Percentiles rank a stretch among this genome's conserved stretches.
Conservation (phyloP, 2,888 invertebrate species). For the Limnephilus marmoratus region DNA sequence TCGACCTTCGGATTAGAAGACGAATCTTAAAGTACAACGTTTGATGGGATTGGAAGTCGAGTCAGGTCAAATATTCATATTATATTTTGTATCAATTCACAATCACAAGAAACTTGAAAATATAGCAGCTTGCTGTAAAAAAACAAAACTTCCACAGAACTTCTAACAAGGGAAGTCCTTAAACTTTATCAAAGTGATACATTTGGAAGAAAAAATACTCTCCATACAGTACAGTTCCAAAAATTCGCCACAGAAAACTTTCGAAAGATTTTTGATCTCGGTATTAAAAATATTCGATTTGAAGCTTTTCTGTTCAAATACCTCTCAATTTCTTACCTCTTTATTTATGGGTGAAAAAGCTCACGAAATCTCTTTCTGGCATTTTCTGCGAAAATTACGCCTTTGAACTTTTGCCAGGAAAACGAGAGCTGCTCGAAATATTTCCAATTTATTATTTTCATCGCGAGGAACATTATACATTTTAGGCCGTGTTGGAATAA, state of each 20-base stretch:
- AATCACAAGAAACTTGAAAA: too few relatives aligned
- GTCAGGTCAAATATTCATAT: too few relatives aligned
- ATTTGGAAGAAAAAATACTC: not conserved
- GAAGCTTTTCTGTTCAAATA: not conserved
- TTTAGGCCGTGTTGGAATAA: not conserved
- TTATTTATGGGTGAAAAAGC: not conserved
- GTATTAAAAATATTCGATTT: constrained; percentile 3
- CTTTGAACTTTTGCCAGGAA: constrained; percentile 2
- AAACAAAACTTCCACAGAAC: not conserved
- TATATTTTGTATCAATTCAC: too few relatives aligned
- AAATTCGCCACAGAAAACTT: not conserved
- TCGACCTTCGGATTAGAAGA: too few relatives aligned
- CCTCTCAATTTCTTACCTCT: constrained; percentile 15
- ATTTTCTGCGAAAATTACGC: not conserved
- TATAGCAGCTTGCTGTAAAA: not conserved
- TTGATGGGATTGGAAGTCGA: too few relatives aligned
- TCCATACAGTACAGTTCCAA: too few relatives aligned
- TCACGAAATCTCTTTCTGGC: not conserved
- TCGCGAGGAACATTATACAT: not conserved
- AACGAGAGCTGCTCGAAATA: not conserved
- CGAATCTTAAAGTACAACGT: too few relatives aligned
- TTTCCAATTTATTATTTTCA: not conserved
- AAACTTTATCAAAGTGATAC: not conserved
- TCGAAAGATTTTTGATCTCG: not conserved
- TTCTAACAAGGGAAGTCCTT: not conserved